A percentile compares a stretch with the other conserved stretches of the same genome.
These are phyloP conservation scores for Muscicapa adusta DNA, from an alignment of 2,113 vertebrate species.

Conservation along the genomic window DNA sequence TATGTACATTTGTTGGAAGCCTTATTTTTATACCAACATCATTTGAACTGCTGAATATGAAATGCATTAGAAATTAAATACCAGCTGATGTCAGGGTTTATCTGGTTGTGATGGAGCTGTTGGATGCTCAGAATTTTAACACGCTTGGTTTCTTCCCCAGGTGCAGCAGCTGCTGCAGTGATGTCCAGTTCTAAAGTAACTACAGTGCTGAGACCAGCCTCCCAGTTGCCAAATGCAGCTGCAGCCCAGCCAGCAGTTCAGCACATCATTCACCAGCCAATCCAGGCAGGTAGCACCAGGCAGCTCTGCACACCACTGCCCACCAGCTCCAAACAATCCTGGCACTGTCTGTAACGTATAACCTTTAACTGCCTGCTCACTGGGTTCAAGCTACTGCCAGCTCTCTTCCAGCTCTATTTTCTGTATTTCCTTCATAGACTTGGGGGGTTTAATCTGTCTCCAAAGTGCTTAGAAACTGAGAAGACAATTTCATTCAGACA, in stretches of 20 bases:
- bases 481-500: not conserved
- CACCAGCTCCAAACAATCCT: not conserved
- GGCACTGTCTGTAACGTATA: not conserved
- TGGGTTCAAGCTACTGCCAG: not conserved
- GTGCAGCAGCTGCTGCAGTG: conserved; percentile 93
- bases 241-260: conserved; percentile 88
- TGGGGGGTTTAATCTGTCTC: not conserved
- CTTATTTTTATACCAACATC: not conserved
- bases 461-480: not conserved
- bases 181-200: conserved; percentile 96
- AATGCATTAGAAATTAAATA: not conserved
- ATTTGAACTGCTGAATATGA: not conserved
- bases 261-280: conserved; percentile 94
- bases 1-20: not conserved
- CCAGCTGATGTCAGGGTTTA: not conserved
- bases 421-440: not conserved
- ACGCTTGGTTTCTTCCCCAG: conserved; percentile 45
- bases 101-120: rapidly evolving
- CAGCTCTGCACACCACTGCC: not conserved
- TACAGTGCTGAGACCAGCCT: conserved; percentile 90
- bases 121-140: not conserved
- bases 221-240: conserved; percentile 81
- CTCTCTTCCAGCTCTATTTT: not conserved
- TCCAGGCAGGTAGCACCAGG: conserved; percentile 79
- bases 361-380: not conserved